phyloP scores from a whole-genome alignment of 2,113 vertebrate genomes.

The Forbesichthys papilliferus region DNA sequence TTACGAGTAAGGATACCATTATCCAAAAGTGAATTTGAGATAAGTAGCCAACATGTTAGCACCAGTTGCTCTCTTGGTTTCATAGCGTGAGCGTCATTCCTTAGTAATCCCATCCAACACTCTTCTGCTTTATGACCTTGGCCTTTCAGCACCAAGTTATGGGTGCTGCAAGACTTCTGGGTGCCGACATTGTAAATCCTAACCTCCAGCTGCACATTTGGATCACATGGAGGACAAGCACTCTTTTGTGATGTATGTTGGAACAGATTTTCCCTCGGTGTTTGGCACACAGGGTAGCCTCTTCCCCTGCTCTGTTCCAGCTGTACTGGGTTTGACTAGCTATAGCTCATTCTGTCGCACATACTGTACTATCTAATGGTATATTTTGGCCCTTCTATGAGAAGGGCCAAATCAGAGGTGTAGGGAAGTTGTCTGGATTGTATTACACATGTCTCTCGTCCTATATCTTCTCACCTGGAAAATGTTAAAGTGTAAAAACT shows the following conservation, averaged over 20 bases:
- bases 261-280: constrained; percentile 59
- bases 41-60: not conserved
- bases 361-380: not conserved
- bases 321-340: constrained; percentile 12
- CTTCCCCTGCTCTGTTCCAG: constrained; percentile 2
- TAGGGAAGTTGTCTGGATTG: not conserved
- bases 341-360: not conserved
- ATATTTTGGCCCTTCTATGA: not conserved
- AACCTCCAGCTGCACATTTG: constrained; percentile 55
- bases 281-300: constrained; percentile 14
- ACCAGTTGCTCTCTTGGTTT: constrained; percentile 24
- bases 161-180: constrained; percentile 34
- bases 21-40: no score
- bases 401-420: constrained; percentile 6
- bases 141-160: constrained; percentile 28
- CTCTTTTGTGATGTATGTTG: constrained; percentile 57
- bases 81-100: constrained; percentile 19
- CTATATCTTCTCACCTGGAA: not conserved
- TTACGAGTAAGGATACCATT: no score
- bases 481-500: not conserved
- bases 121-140: constrained; percentile 11
- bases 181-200: constrained; percentile 46
- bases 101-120: constrained; percentile 11
- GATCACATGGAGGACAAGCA: constrained; percentile 58
- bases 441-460: not conserved